Evolutionary conservation across 2,113 vertebrate species (phyloP).

Genomic region (Tupaia chinensis): DNA sequence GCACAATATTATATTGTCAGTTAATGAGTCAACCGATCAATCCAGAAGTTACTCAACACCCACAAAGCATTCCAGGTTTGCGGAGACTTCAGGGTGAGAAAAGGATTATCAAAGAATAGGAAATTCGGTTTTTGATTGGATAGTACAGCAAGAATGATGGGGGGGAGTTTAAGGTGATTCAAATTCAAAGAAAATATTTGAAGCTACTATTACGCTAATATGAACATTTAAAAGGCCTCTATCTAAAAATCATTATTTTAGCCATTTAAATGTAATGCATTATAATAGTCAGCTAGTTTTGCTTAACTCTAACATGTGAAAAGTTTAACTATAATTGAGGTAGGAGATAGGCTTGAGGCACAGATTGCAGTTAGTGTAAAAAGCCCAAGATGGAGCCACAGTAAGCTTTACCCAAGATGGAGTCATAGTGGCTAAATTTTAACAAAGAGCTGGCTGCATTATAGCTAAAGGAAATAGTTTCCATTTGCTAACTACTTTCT

Average conservation of each 20-base stretch:
- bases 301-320: background rate
- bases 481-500: too few species aligned
- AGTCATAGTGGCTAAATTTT: too few species aligned
- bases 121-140: background rate
- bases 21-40: conserved; percentile 1
- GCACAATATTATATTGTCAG: background rate
- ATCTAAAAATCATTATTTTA: background rate
- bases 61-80: background rate
- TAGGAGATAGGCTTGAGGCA: too few species aligned
- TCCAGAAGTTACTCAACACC: background rate
- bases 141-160: background rate
- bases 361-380: too few species aligned
- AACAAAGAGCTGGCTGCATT: too few species aligned
- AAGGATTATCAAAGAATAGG: background rate
- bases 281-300: background rate
- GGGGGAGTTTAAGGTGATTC: background rate
- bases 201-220: background rate
- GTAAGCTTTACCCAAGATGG: too few species aligned
- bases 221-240: background rate
- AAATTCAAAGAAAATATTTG: background rate
- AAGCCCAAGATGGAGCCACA: too few species aligned
- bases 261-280: conserved; percentile 3
- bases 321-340: background rate
- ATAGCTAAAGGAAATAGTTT: too few species aligned
- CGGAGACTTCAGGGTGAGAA: background rate